Evolutionary conservation across 2,113 vertebrate species (phyloP).

Genomic region (Ctenomys sociabilis): DNA sequence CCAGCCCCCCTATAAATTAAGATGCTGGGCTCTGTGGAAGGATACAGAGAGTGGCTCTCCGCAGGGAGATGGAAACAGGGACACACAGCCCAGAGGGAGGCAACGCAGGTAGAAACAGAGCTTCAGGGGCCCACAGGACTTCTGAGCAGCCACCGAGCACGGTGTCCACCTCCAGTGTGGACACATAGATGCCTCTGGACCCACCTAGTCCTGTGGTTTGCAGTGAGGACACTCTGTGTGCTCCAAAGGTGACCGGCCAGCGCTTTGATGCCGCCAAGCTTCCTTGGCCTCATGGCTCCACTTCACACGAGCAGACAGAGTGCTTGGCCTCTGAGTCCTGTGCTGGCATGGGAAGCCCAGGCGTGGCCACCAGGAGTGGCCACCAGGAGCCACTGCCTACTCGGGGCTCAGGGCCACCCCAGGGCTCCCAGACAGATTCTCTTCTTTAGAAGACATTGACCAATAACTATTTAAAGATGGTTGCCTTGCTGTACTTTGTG

Average conservation of each 20-base stretch:
- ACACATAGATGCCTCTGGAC: accelerated
- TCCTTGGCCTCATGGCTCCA: background rate
- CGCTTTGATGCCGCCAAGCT: accelerated
- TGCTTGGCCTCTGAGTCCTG: background rate
- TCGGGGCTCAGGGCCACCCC: background rate
- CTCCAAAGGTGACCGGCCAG: accelerated
- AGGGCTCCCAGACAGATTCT: background rate
- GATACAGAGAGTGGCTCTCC: no score
- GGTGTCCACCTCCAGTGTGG: background rate
- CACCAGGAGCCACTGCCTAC: background rate
- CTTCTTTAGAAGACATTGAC: background rate
- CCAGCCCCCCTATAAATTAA: conserved; percentile 75
- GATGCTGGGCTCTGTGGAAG: conserved; percentile 65
- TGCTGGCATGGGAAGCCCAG: accelerated
- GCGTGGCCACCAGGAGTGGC: background rate
- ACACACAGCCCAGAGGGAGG: background rate
- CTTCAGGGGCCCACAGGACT: accelerated
- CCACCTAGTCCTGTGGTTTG: background rate
- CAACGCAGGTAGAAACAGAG: background rate
- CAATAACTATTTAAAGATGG: background rate
- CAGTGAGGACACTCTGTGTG: background rate
- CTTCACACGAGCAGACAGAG: accelerated
- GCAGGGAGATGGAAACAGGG: background rate
- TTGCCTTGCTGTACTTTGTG: background rate
- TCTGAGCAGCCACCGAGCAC: accelerated